Evolutionary conservation across 2,113 vertebrate genomes (phyloP).

Genomic region (Pseudopodoces humilis): DNA sequence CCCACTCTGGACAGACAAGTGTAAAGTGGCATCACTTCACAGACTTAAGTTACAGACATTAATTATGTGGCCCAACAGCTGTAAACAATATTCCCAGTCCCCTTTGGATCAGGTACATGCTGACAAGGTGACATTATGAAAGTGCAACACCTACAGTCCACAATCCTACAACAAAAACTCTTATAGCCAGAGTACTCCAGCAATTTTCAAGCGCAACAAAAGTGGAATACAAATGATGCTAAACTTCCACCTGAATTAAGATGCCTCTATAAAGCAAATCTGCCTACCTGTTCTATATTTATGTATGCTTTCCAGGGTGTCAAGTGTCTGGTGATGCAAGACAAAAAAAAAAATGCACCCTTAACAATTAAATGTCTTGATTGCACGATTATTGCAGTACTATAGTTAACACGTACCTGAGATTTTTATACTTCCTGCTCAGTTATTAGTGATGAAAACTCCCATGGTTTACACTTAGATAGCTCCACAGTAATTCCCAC

Average conservation of each 20-base stretch:
- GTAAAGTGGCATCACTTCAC: constrained; percentile 23
- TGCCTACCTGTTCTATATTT: not conserved
- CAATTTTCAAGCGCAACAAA: not conserved
- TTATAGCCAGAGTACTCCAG: not conserved
- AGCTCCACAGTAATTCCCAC: not conserved
- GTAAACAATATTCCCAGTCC: not conserved
- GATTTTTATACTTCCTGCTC: not conserved
- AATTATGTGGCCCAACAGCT: not conserved
- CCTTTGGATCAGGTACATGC: not conserved
- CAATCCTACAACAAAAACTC: not conserved
- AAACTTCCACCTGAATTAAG: not conserved
- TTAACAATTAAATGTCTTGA: not conserved
- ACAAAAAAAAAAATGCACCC: not conserved
- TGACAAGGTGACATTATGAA: constrained; percentile 37
- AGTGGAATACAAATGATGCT: not conserved
- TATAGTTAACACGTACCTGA: not conserved
- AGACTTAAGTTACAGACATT: not conserved
- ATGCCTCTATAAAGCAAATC: not conserved
- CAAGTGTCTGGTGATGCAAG: not conserved
- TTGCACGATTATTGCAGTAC: not conserved
- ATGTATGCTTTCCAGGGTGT: not conserved
- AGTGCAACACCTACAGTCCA: not conserved
- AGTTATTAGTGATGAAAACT: not conserved
- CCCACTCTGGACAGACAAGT: not conserved
- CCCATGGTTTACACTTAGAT: not conserved